Percentiles rank a stretch among this genome's conserved stretches.
These are phyloP conservation scores for Heteronetta atricapilla DNA, from an alignment of 2,113 vertebrate genomes.

Conservation along the genomic window DNA sequence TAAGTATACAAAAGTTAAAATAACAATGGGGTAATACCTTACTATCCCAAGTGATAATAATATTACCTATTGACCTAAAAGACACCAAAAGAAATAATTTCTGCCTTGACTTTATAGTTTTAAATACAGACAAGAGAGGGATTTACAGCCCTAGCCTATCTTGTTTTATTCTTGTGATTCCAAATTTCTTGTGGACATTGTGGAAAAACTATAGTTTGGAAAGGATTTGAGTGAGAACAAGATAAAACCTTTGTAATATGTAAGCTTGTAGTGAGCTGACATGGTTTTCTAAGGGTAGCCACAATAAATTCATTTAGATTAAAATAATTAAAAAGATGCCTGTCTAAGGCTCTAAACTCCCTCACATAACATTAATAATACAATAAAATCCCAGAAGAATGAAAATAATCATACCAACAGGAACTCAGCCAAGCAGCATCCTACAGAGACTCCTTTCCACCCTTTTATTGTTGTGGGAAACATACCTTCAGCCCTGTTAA, in stretches of 20 bases:
- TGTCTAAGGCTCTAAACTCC: conserved; percentile 3
- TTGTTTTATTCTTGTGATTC: not conserved
- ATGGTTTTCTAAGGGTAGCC: not conserved
- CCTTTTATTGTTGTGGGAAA: conserved; percentile 11
- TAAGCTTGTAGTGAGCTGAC: not conserved
- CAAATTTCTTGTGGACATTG: not conserved
- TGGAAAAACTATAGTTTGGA: not conserved
- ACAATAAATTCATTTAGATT: conserved; percentile 24
- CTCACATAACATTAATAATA: conserved; percentile 43
- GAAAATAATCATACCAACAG: conserved; percentile 40
- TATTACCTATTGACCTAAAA: conserved; percentile 2
- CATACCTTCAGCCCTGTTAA: conserved; percentile 5
- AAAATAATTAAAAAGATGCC: conserved; percentile 41
- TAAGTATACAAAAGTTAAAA: not conserved
- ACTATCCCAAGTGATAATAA: not conserved
- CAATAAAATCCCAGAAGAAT: conserved; percentile 38
- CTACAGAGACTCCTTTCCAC: conserved; percentile 31
- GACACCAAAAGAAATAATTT: not conserved
- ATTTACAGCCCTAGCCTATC: not conserved
- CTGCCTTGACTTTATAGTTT: not conserved
- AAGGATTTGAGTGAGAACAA: not conserved
- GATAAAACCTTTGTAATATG: not conserved
- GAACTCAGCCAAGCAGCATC: conserved; percentile 38
- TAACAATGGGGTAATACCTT: not conserved
- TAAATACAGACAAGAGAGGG: not conserved